A percentile compares a stretch with the other conserved stretches of the same genome.
Evolutionary conservation across 2,113 vertebrate species (phyloP).

Genomic region (Anseranas semipalmata): DNA sequence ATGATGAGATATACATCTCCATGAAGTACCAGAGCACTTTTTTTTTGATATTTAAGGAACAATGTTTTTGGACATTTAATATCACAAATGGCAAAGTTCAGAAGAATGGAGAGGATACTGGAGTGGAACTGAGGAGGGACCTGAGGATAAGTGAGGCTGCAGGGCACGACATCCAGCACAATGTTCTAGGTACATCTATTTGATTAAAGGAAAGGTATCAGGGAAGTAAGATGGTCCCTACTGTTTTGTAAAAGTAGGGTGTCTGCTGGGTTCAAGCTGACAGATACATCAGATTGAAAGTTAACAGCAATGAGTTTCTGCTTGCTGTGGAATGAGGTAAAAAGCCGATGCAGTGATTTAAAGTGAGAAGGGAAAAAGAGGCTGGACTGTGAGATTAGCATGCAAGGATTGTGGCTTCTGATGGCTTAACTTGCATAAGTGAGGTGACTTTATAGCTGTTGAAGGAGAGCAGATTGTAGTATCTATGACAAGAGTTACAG

Average conservation of each 20-base stretch:
- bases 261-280: background rate
- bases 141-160: background rate
- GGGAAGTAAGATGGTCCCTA: background rate
- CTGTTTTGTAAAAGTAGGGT: background rate
- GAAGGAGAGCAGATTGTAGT: slow-evolving; percentile 7
- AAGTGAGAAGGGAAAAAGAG: background rate
- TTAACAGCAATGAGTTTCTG: background rate
- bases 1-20: background rate
- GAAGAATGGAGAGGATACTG: background rate
- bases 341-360: background rate
- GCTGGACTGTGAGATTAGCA: background rate
- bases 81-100: background rate
- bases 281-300: background rate
- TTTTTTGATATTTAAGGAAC: background rate
- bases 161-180: background rate
- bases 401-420: background rate
- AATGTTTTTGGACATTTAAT: background rate
- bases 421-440: background rate
- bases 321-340: background rate
- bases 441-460: background rate
- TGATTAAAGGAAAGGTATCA: background rate
- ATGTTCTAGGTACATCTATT: background rate
- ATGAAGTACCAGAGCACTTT: background rate
- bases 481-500: background rate
- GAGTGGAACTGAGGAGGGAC: background rate